Evolutionary conservation across 2,113 vertebrate genomes (phyloP), one percentile per base, ranked within the genome.

Genomic region (Thalassarche chlororhynchos): DNA sequence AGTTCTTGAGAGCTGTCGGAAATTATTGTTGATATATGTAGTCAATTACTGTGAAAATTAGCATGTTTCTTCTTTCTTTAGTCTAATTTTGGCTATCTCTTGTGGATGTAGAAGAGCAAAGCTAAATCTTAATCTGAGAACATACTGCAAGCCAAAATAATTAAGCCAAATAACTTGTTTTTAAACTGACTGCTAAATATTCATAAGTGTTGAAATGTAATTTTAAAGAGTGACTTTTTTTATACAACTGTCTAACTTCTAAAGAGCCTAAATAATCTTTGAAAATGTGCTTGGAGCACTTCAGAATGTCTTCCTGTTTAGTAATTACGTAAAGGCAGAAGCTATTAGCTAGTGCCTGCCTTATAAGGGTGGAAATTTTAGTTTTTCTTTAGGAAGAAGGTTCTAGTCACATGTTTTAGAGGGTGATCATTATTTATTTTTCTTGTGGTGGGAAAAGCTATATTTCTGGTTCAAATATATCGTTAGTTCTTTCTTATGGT

Each of bases 131-230:
- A 78, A 69, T 70, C 19, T 17, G n/a, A 86, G 49, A 89, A 46
- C 51, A n/a, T 65, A 40, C 17, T 84, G 64, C 21, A 75, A 94
- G 32, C 29, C 34, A 78, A 89, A 83, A 81, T 69, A 86, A 84
- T 74, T 83, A 95, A 80, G 21, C 12, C 42, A 61, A 80, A 84
- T 51, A 93, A 24, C 36, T 86, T 86, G 16, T 12, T 92, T 93
- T 69, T 62, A 54, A 91, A 70, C 12, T 66, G 46, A 44, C 11
- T 70, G 28, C 8, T 81, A 58, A 68, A 58, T 87, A 82, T 71
- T 84, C 15, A 3, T 58, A 84, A 77, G 31, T 46, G 25, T 4
- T 54, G 36, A 81, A 86, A 54, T 0, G 0, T 42, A 81, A 62
- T 49, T 77, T 76, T 61, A 0, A 26, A 32, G 87, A 79, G 13